Evolutionary conservation across 2,888 invertebrate genomes (phyloP).

Genomic region (Cantharis nigra): DNA sequence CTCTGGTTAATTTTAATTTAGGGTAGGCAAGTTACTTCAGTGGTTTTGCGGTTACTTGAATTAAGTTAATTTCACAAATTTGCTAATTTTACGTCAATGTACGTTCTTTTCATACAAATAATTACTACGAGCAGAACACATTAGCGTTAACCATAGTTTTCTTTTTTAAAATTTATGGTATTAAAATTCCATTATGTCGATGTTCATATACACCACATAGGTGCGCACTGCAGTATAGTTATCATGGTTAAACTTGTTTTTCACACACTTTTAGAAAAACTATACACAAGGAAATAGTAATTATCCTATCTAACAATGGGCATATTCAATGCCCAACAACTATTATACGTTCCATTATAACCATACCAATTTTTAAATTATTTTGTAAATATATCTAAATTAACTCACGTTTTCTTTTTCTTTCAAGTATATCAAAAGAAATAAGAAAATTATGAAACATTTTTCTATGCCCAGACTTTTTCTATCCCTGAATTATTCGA

Average conservation of each 20-base stretch:
- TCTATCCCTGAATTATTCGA: too few relatives aligned
- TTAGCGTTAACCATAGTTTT: background rate
- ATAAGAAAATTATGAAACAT: too few relatives aligned
- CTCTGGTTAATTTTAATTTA: constrained; percentile 43
- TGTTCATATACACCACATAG: background rate
- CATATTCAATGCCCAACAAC: background rate
- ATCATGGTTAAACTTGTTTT: background rate
- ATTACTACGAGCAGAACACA: background rate
- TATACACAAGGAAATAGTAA: background rate
- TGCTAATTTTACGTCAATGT: background rate
- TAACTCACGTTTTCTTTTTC: background rate
- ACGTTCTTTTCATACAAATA: background rate
- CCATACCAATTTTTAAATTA: background rate
- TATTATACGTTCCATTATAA: background rate
- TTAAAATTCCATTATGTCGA: background rate
- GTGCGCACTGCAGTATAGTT: background rate
- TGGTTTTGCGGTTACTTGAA: constrained; percentile 17
- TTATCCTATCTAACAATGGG: background rate
- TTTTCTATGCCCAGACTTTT: too few relatives aligned
- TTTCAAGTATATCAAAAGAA: background rate
- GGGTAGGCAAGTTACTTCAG: constrained; percentile 37
- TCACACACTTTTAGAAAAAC: background rate
- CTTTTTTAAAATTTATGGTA: background rate
- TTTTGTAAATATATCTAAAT: background rate
- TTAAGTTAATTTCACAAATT: constrained; percentile 19